Base-by-base conservation (phyloP, 1,140 invertebrate species). In the Pantala flavescens region DNA sequence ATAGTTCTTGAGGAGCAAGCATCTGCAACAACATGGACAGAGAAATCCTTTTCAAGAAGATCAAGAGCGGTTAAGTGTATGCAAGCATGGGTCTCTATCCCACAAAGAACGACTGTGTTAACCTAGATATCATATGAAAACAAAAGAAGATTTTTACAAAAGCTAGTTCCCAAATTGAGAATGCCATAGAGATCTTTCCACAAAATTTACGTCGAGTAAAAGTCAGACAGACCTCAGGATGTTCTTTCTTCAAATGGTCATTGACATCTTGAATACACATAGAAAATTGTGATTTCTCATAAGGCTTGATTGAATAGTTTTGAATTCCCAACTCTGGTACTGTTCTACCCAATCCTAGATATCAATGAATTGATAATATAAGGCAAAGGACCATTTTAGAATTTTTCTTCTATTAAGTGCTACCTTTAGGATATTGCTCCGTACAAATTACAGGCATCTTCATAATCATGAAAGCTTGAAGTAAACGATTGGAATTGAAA, bases 51-150 rank as follows among this genome's bases (percentile, higher is more conserved):
- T n/a, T 87, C 86, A 14, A 92, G 79, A 0, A 96, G 83, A 82
- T 95, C 92, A 63, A 95, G 87, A 0, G 91, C 91, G 0, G 94
- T 96, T 79, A 94, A 91, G 80, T 95, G 92, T 9, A 98, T 86
- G 81, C 94, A 97, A 7, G 94, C 90, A 80, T 98, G 95, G 0
- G 92, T 86, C 87, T 90, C 78, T 77, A 90, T 91, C 9, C 89
- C 89, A 82, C 88, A 90, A 0, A 90, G 77, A 43, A 90, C 78
- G 43, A 90, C 80, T 19, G 84, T 84, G 75, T 88, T 83, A 7
- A 85, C 77, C 75, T 83, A n/a, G n/a, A n/a, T n/a, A 72, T 23
- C 73, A 72, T n/a, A n/a, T 11, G 72, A 71, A 76, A 10, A 70
- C 72, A 23, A 74, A 14, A 63, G 43, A 21, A 21, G 2, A 23